Evolutionary conservation across 2,888 invertebrate genomes (phyloP), one percentile per base, ranked within the genome.

Genomic region (Clostera curtula): DNA sequence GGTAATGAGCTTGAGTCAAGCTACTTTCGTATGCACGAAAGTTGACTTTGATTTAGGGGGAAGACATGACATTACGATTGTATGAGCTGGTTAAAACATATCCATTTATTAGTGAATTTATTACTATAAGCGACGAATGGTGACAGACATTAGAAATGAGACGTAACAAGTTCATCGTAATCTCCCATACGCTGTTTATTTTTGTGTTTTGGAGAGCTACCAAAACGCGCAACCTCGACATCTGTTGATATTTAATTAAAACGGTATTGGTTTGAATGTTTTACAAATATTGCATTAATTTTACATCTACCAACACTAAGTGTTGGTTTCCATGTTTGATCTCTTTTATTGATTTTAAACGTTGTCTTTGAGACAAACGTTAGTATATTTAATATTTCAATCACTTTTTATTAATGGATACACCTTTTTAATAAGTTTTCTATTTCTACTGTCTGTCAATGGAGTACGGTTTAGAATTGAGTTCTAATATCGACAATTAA

Each of bases 71-170:
- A 36, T 22, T 5, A 8, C 13, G 31, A 49, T 44, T 46, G 36
- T 48, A 53, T 53, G 68, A 73, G 65, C 58, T 60, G 58, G 44
- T 59, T 55, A 36, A 66, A 64, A 77, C 77, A 77, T 77, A 77
- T 77, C 77, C 65, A 63, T 46, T 68, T 68, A 65, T 56, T 62
- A 50, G 56, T 65, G 66, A 72, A 63, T 68, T 63, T 66, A 65
- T 57, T 53, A 59, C 49, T 60, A 60, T 55, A 42, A 41, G 52
- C 52, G 51, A 57, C 51, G 42, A 44, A 40, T 44, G 45, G n/a
- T 50, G 55, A 41, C 49, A 55, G 55, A 42, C 42, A 51, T 49
- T 56, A 55, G 54, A 51, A 47, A 34, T 39, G 45, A 43, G 22
- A 25, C 33, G 36, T 18, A 12, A 18, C 19, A 22, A 25, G 24